Percentiles rank a stretch among this genome's conserved stretches.
These are phyloP conservation scores for Bombus superbus DNA, from an alignment of 1,140 invertebrate genomes.

Conservation along the genomic window DNA sequence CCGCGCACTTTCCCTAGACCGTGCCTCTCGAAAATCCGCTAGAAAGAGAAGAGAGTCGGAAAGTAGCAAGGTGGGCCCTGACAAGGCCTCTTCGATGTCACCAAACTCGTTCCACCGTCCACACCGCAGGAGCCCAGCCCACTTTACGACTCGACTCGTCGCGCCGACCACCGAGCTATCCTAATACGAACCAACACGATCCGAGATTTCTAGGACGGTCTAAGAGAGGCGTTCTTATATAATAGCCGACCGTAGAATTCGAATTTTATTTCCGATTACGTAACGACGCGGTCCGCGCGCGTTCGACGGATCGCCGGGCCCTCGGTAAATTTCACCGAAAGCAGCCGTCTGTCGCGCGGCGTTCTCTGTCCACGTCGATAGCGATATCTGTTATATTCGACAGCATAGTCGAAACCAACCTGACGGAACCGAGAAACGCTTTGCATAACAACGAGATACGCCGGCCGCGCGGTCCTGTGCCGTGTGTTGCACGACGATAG, in stretches of 20 bases:
- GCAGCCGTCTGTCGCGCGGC: background rate
- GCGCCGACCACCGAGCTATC: constrained; percentile 21
- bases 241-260: constrained; percentile 52
- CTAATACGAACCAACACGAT: constrained; percentile 45
- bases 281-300: constrained; percentile 8
- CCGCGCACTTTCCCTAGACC: constrained; percentile 50
- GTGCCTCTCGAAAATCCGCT: constrained; percentile 47
- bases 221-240: constrained; percentile 55
- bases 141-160: constrained; percentile 56
- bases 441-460: constrained; percentile 27
- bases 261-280: constrained; percentile 60
- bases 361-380: background rate
- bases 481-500: background rate
- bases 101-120: constrained; percentile 66
- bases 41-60: constrained; percentile 48
- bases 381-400: background rate
- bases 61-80: constrained; percentile 55
- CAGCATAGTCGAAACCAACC: background rate
- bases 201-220: constrained; percentile 51
- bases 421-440: constrained; percentile 4
- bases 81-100: constrained; percentile 64
- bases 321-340: constrained; percentile 51
- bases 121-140: constrained; percentile 53
- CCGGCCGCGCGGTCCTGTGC: background rate
- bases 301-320: background rate